phyloP scores from a whole-genome alignment of 2,113 vertebrate species.

The Ictalurus furcatus region DNA sequence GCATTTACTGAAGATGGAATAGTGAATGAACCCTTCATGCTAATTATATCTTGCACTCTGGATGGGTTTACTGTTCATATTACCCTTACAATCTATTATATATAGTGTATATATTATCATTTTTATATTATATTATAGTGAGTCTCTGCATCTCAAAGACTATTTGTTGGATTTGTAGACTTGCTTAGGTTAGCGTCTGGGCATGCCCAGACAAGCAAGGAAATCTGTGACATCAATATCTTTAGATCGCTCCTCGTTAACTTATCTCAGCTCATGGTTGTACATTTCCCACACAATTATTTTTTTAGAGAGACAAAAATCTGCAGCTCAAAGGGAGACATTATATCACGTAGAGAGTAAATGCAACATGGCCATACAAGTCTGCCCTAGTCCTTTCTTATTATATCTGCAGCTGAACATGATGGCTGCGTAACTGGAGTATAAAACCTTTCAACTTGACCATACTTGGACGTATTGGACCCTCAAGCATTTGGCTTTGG shows the following conservation, averaged over 20 bases:
- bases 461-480: neutral
- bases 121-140: neutral
- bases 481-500: neutral
- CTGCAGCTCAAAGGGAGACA: neutral
- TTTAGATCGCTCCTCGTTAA: neutral
- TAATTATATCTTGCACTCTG: too few relatives aligned
- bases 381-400: neutral
- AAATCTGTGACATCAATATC: neutral
- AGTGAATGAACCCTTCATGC: too few relatives aligned
- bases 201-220: neutral
- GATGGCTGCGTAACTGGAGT: neutral
- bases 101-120: too few relatives aligned
- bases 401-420: conserved; percentile 8
- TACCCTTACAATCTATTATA: too few relatives aligned
- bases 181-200: neutral
- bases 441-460: neutral
- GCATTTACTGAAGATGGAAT: too few relatives aligned
- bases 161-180: neutral
- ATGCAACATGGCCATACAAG: neutral
- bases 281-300: neutral
- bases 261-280: neutral
- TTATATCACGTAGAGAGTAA: conserved; percentile 14
- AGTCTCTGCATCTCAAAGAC: neutral
- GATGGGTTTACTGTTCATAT: too few relatives aligned
- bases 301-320: neutral